These are phyloP conservation scores for Atrichornis clamosus DNA, from an alignment of 2,113 vertebrate species.

Conservation along the genomic window DNA sequence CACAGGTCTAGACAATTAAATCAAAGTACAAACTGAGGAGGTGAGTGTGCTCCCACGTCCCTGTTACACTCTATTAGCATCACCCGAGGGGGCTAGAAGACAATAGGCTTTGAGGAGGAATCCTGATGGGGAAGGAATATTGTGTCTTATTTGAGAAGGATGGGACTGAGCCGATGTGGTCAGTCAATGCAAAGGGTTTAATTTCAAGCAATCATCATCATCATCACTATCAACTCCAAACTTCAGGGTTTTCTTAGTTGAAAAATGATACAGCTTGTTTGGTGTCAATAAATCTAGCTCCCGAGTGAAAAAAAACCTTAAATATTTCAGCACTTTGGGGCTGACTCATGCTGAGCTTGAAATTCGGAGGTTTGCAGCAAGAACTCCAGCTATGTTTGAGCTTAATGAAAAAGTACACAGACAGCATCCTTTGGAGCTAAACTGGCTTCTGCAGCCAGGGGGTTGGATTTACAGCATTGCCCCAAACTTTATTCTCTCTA, in stretches of 20 bases:
- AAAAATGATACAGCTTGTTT: background rate
- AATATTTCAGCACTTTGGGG: constrained; percentile 58
- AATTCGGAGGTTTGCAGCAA: constrained; percentile 47
- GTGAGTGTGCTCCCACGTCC: background rate
- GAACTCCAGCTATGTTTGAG: constrained; percentile 31
- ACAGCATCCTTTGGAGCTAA: background rate
- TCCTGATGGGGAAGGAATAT: background rate
- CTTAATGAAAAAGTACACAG: constrained; percentile 46
- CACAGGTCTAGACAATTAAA: background rate
- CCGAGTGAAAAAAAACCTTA: constrained; percentile 20
- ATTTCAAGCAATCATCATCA: constrained; percentile 17
- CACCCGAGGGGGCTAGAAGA: background rate
- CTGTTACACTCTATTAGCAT: constrained; percentile 11
- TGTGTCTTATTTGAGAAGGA: background rate
- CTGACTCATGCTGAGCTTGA: constrained; percentile 47
- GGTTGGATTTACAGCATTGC: background rate
- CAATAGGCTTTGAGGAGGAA: background rate
- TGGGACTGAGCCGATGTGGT: background rate
- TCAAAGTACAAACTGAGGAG: background rate
- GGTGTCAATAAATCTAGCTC: constrained; percentile 8
- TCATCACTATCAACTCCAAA: background rate
- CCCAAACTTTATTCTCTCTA: background rate
- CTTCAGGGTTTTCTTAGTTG: background rate
- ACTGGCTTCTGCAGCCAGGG: constrained; percentile 3
- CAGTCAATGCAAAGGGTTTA: background rate